Conservation (phyloP, 2,888 invertebrate genomes). For the Lasioglossum calceatum region DNA sequence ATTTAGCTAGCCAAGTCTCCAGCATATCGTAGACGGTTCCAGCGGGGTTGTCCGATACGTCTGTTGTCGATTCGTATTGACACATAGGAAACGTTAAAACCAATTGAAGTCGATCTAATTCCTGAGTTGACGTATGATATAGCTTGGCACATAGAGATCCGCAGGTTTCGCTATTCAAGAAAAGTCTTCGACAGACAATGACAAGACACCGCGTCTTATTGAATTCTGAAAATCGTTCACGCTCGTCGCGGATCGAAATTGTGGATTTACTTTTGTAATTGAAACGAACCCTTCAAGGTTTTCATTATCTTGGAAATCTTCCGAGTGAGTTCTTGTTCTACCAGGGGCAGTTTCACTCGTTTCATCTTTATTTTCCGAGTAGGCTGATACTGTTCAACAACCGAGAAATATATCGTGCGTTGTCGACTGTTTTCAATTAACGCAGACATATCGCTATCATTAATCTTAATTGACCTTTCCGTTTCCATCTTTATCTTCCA, state of each 20-base stretch:
- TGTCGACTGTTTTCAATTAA: slow-evolving; percentile 9
- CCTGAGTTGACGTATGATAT: not conserved
- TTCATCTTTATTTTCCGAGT: not conserved
- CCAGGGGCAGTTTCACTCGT: not conserved
- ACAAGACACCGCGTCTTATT: not conserved
- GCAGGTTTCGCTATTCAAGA: not conserved
- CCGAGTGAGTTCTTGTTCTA: not conserved
- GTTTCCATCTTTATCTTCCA: not conserved
- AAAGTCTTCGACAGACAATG: not conserved
- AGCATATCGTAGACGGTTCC: slow-evolving; percentile 44
- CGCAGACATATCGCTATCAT: not conserved
- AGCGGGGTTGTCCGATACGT: slow-evolving; percentile 80
- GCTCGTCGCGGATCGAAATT: not conserved
- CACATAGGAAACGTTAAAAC: slow-evolving; percentile 56
- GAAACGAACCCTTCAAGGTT: not conserved
- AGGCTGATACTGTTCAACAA: not conserved
- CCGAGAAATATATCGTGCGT: not conserved
- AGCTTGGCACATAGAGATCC: not conserved
- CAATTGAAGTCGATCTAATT: slow-evolving; percentile 8
- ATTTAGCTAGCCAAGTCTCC: slow-evolving; percentile 20
- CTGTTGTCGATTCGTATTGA: slow-evolving; percentile 79
- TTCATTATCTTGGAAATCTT: not conserved
- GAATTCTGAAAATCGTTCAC: not conserved
- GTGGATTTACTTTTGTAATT: not conserved
- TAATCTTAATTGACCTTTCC: slow-evolving; percentile 13